A percentile compares a stretch with the other conserved stretches of the same genome.
phyloP scores from a whole-genome alignment of 2,113 vertebrate genomes.

The Peromyscus californicus region DNA sequence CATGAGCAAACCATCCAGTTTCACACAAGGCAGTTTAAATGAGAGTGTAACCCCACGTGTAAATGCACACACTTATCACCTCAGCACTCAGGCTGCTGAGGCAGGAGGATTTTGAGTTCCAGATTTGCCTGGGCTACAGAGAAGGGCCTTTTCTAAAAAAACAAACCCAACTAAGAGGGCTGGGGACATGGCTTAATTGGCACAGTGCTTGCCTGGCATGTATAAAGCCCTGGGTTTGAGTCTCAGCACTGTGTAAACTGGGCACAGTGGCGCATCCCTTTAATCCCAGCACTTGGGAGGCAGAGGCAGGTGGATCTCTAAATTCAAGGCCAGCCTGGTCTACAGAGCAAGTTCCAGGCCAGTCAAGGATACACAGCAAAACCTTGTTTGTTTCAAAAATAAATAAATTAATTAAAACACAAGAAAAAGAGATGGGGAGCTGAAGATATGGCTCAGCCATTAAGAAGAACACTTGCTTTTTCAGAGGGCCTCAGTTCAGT shows the following conservation, averaged over 20 bases:
- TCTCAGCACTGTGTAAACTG: neutral
- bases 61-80: neutral
- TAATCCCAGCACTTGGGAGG: neutral
- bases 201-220: too few species aligned
- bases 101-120: neutral
- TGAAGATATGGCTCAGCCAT: neutral
- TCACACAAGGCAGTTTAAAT: neutral
- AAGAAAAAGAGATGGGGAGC: neutral
- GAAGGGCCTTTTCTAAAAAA: neutral
- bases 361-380: neutral
- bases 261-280: neutral
- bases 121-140: neutral
- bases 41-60: neutral
- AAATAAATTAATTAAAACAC: neutral
- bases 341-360: neutral
- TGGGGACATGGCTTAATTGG: neutral
- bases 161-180: neutral
- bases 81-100: neutral
- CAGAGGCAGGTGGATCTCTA: neutral
- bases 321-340: neutral
- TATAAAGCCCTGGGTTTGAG: too few species aligned
- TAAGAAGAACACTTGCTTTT: neutral
- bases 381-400: neutral
- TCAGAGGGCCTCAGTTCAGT: neutral
- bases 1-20: too few species aligned